phyloP scores from a whole-genome alignment of 1,140 invertebrate genomes.

The Oscheius sp. region DNA sequence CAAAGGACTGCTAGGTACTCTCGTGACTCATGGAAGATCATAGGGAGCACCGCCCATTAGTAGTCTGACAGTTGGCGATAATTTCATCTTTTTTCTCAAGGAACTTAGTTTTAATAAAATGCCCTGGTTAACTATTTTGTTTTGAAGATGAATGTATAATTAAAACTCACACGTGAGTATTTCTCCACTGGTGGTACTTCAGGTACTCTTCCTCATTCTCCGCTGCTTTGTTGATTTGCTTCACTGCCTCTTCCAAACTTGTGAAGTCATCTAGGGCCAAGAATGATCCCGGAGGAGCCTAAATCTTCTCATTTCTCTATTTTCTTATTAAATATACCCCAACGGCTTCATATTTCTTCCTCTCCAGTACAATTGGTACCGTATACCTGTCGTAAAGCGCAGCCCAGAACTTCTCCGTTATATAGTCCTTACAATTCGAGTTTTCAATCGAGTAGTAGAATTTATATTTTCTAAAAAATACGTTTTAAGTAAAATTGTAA shows the following conservation, averaged over 20 bases:
- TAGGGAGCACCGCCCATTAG: no score
- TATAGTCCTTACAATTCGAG: conserved; percentile 91
- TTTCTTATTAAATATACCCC: no score
- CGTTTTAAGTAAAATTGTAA: no score
- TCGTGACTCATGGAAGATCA: no score
- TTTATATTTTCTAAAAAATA: conserved; percentile 91
- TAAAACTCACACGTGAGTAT: conserved; percentile 31
- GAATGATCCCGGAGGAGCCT: conserved; percentile 34
- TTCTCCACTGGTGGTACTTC: conserved; percentile 39
- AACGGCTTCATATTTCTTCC: conserved; percentile 36
- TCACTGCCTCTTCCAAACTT: conserved; percentile 4
- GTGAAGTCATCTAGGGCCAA: conserved; percentile 35
- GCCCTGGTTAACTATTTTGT: no score
- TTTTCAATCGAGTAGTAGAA: conserved; percentile 97
- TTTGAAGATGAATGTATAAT: no score
- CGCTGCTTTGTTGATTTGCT: conserved; percentile 25
- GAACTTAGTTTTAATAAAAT: no score
- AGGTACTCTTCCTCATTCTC: conserved; percentile 19
- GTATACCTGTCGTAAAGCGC: conserved; percentile 60
- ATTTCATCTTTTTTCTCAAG: no score
- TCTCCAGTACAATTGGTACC: conserved; percentile 27
- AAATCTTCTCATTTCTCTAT: neutral
- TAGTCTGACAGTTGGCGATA: no score
- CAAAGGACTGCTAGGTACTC: no score
- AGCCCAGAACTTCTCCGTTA: conserved; percentile 94